Evolutionary conservation across 2,888 invertebrate species (phyloP).

Genomic region (Thecophora atra): DNA sequence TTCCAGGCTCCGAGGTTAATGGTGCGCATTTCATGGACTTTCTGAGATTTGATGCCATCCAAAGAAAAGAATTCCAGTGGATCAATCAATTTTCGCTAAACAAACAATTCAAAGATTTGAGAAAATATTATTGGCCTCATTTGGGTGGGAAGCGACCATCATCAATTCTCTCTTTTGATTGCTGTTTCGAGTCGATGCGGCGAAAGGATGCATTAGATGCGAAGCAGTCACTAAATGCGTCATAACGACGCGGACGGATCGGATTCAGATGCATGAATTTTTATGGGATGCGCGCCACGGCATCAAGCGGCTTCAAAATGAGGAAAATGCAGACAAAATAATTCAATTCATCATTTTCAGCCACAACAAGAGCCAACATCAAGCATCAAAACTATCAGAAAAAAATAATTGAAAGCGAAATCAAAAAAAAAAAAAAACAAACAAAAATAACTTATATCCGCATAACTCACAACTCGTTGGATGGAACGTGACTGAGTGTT

Average conservation of each 20-base stretch:
- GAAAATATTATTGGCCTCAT: too few relatives aligned
- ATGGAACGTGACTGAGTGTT: conserved; percentile 17
- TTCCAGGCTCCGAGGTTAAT: conserved; percentile 21
- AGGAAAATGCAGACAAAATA: neutral
- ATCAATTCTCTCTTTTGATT: conserved; percentile 2
- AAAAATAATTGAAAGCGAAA: neutral
- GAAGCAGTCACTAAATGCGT: neutral
- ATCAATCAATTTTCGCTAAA: conserved; percentile 6
- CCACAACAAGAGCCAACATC: neutral
- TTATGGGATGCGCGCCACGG: too few relatives aligned
- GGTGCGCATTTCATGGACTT: conserved; percentile 20
- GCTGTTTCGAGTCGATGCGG: neutral
- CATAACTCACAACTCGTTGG: conserved; percentile 34
- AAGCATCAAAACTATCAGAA: neutral
- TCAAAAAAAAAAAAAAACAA: neutral
- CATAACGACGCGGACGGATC: too few relatives aligned
- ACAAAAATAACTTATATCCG: conserved; percentile 16
- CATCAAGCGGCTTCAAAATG: neutral
- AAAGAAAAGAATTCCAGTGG: conserved; percentile 16
- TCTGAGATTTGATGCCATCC: conserved; percentile 27
- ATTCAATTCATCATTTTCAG: conserved; percentile 16
- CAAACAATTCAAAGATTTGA: neutral
- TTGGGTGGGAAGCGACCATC: too few relatives aligned
- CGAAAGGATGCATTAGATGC: neutral
- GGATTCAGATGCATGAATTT: neutral